Base-by-base conservation (phyloP, 2,888 invertebrate genomes). In the Aphidoletes aphidimyza region DNA sequence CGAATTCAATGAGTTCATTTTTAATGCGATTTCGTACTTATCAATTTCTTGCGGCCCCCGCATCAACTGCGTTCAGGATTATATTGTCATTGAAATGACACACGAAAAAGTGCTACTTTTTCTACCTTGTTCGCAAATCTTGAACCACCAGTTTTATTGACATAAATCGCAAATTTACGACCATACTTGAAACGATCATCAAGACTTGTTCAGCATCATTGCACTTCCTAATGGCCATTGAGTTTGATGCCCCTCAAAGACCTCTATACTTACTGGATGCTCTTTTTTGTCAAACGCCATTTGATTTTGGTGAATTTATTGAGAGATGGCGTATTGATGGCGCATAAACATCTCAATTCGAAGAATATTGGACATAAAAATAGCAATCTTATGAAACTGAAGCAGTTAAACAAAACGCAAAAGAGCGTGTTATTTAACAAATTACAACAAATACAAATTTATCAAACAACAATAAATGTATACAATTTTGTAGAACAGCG, bases 1-100 rank as follows among this genome's bases (percentile, higher is more conserved):
- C 26, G 11, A 47, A 34, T 69, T 69, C 69, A 9, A 14, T 34
- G 30, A 69, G 30, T 30, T 30, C 54, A 22, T 3, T 14, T n/a
- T 69, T 69, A 69, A 69, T 69, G 69, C 30, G 69, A 30, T 69
- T 69, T 69, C n/a, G n/a, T 30, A 69, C 34, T 54, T 54, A 54
- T 54, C 22, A 54, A 6, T 26, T 54, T 54, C 5, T 54, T 54
- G 6, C 14, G 30, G 30, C 69, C 69, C 2, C n/a, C 69, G 30
- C 69, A 30, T n/a, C 34, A 54, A 54, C 54, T 5, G 19, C 22
- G n/a, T 2, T 6, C 54, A 26, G 26, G 26, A 26, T 47, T 47
- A 47, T 19, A 47, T 14, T n/a, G 54, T 54, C 26, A 54, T n/a
- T 26, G 54, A 42, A 42, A 42, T 14, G 14, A 14, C 3, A n/a